Evolutionary conservation across 1,140 invertebrate genomes (phyloP), one percentile per base, ranked within the genome.

Genomic region (Drosophila lacteicornis): DNA sequence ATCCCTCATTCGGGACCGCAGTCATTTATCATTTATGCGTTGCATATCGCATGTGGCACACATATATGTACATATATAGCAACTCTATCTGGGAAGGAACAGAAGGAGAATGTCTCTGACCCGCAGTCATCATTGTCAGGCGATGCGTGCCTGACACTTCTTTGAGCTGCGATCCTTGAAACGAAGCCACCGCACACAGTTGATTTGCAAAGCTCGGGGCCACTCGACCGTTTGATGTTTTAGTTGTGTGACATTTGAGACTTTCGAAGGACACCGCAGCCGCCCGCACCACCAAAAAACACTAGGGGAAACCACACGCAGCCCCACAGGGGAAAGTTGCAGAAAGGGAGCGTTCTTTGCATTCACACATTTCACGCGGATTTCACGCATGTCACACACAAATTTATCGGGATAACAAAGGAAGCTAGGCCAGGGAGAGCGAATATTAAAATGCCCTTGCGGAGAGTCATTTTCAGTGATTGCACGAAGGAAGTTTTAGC

Each of bases 1-100:
- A 87, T 88, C 84, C 83, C 63, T 58, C 69, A 66, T 63, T 86
- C 82, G 63, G 53, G 62, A 57, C 71, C 69, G 68, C 84, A 87
- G 77, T 88, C 84, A 88, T 87, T 87, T 87, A 87, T 87, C 84
- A 87, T 87, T 88, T 83, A 88, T 88, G 84, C 69, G 74, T 77
- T 87, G 84, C 84, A 80, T 38, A 33, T 30, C 42, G 49, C 8
- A 42, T 73, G 33, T 69, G 42, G 50, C 55, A 40, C 38, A 45
- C 40, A 25, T 67, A 36, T 22, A 45, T 17, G 42, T 6, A 27
- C 30, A 25, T 30, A 13, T 74, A 61, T 22, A 42, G 11, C 4
- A 55, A 17, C 30, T 43, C 15, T 7, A 38, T 45, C 30, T 36
- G 56, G 56, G 12, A 25, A 22, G 15, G 27, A 19, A 22, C 17